A percentile compares a stretch with the other conserved stretches of the same genome.
Evolutionary conservation across 2,113 vertebrate genomes (phyloP).

Genomic region (Bothrops jararaca): DNA sequence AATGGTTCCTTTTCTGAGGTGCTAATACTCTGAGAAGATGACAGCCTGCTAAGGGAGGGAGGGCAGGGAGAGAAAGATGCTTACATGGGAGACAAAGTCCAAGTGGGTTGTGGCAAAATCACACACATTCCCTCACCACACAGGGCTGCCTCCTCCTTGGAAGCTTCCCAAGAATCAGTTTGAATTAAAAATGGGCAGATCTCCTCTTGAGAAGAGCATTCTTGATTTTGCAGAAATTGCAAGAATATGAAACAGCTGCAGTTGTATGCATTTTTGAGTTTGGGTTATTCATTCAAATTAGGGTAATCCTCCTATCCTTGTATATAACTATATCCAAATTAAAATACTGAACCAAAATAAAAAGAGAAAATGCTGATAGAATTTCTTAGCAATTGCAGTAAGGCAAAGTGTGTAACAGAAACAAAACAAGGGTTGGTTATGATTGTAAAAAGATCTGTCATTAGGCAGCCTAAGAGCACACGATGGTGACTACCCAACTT

Average conservation of each 20-base stretch:
- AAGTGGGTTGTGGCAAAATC: neutral
- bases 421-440: neutral
- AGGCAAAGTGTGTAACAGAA: neutral
- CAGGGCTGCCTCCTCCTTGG: neutral
- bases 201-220: neutral
- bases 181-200: neutral
- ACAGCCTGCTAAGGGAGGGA: neutral
- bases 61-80: neutral
- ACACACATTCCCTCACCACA: neutral
- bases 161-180: neutral
- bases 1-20: neutral
- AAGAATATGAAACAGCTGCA: neutral
- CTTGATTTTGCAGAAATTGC: neutral
- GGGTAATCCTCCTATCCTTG: neutral
- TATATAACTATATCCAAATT: neutral
- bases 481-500: neutral
- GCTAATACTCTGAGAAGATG: neutral
- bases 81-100: neutral
- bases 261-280: neutral
- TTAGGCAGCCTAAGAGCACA: neutral
- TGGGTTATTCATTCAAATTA: neutral
- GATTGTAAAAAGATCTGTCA: neutral
- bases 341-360: neutral
- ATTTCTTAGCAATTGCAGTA: neutral
- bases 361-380: neutral